These are phyloP conservation scores for Heliconius ismenius DNA, from an alignment of 2,888 invertebrate genomes.

Conservation along the genomic window DNA sequence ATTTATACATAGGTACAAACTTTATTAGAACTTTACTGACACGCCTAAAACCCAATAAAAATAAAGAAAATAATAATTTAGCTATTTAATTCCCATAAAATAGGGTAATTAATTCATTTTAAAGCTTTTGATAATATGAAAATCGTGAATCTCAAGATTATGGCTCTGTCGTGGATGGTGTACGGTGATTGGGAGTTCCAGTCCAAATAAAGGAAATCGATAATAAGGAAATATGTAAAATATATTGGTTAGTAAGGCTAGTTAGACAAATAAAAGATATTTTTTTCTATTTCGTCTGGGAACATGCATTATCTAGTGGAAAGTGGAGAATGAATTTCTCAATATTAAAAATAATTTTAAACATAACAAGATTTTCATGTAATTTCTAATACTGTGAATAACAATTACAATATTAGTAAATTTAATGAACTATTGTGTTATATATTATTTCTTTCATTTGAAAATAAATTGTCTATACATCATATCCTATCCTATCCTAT, in stretches of 20 bases:
- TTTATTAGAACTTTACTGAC: background rate
- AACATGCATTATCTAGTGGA: too few species aligned
- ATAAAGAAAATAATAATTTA: background rate
- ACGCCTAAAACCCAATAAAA: background rate
- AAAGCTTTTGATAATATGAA: background rate
- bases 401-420: too few species aligned
- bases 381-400: too few species aligned
- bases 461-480: background rate
- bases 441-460: background rate
- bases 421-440: too few species aligned
- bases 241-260: background rate
- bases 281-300: too few species aligned
- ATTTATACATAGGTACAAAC: background rate
- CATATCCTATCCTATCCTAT: too few species aligned
- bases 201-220: background rate
- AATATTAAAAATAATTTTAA: too few species aligned
- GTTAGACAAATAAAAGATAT: background rate
- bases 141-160: background rate
- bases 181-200: background rate
- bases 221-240: background rate
- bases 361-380: too few species aligned
- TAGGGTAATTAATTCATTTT: background rate
- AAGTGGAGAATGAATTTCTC: background rate
- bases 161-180: background rate
- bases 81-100: too few species aligned